These are phyloP conservation scores for Dreissena polymorpha DNA, from an alignment of 1,140 invertebrate species.

Conservation along the genomic window DNA sequence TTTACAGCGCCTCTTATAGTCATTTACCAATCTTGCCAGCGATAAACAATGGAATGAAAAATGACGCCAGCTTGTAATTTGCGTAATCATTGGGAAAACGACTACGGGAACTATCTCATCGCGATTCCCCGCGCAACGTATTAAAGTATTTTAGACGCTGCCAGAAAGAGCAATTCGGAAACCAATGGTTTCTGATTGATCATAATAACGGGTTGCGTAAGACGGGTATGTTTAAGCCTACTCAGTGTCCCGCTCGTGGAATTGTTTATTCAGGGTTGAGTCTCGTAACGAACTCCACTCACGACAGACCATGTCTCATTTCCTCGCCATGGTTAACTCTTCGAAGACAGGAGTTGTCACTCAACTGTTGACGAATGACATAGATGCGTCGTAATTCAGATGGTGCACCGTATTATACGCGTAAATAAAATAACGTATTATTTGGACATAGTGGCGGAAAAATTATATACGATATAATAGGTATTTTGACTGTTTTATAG, in stretches of 20 bases:
- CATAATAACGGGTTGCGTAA: no score
- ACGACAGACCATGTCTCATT: not conserved
- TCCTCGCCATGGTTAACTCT: not conserved
- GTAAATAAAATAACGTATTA: no score
- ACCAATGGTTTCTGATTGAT: no score
- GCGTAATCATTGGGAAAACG: slow-evolving; percentile 43
- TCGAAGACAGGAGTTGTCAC: not conserved
- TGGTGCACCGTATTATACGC: not conserved
- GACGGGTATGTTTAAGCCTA: no score
- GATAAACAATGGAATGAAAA: slow-evolving; percentile 45
- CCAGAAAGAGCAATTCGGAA: no score
- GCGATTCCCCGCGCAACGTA: no score
- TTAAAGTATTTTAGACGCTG: no score
- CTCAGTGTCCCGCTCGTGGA: not conserved
- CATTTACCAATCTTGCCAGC: not conserved
- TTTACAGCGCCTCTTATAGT: slow-evolving; percentile 19
- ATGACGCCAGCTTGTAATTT: slow-evolving; percentile 32
- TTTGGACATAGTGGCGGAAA: no score
- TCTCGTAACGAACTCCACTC: not conserved
- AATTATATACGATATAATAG: no score
- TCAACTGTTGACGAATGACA: not conserved
- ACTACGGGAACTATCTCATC: no score
- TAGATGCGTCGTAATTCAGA: not conserved
- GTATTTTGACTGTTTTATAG: no score
- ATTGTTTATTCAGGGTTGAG: not conserved